Base-by-base conservation (phyloP, 1,140 invertebrate genomes). In the Magallana ariakensis region DNA sequence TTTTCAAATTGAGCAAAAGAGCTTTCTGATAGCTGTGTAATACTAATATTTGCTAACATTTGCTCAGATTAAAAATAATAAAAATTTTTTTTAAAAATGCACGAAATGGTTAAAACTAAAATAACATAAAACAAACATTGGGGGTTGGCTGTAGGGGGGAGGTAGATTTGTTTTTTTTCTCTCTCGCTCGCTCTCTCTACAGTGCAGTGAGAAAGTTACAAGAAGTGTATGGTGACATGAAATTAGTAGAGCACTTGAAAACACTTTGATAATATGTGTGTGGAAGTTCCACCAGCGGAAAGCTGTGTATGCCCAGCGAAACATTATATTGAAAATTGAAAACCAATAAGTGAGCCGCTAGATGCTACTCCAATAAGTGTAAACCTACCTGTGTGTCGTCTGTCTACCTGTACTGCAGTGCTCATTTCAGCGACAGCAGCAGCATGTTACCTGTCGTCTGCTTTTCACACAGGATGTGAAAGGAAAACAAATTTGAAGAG, bases 301-400 rank as follows among this genome's bases (percentile, higher is more conserved):
- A 75, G 66, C 22, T 75, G 66, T 75, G 66, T 26, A 75, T 19
- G 22, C 66, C 15, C 4, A 16, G 66, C 22, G 33, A 75, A 75
- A 2, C 22, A 75, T 19, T 26, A 75, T 19, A 75, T 11, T 75
- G 66, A 75, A 75, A 46, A 75, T 75, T 75, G 66, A 75, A 75
- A 75, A 75, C 66, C 66, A 75, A 75, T 75, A 75, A 75, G 22
- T 75, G 26, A 26, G 22, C 66, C 26, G 66, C 13, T 26, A 26
- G n/a, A 13, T 75, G n/a, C 13, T 75, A 75, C 66, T 26, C 66
- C 66, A 75, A 26, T 75, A 75, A 75, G 66, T 75, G 66, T 26
- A 75, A 26, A 75, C 66, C 19, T 75, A 75, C 66, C 66, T 75
- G 22, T 75, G 22, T 26, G 66, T 13, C 66, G 15, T 10, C 66